Evolutionary conservation across 2,113 vertebrate species (phyloP).

Genomic region (Polypterus bichir): DNA sequence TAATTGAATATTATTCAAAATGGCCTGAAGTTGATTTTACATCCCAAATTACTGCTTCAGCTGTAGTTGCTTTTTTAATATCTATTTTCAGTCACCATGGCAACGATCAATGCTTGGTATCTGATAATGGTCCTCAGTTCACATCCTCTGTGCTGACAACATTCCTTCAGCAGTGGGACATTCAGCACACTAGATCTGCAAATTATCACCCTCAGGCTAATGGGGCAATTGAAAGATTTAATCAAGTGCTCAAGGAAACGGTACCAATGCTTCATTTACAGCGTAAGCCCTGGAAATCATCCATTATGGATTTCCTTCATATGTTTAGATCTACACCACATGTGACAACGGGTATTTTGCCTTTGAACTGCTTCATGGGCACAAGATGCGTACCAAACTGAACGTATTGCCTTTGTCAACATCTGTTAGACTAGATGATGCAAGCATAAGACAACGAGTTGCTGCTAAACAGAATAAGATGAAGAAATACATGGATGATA

Average conservation of each 20-base stretch:
- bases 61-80: conserved; percentile 3
- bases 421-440: neutral
- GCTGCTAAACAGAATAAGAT: too few species aligned
- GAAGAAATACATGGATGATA: too few species aligned
- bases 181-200: conserved; percentile 6
- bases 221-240: neutral
- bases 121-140: conserved; percentile 15
- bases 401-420: neutral
- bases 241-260: neutral
- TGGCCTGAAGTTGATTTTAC: conserved; percentile 14
- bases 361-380: conserved; percentile 8
- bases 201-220: neutral
- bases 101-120: conserved; percentile 3
- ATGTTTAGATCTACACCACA: neutral
- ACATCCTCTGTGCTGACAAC: conserved; percentile 4
- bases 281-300: neutral
- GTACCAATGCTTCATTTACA: neutral
- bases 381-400: conserved; percentile 12
- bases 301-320: neutral
- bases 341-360: neutral
- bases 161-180: conserved; percentile 2
- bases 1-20: conserved; percentile 9
- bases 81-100: conserved; percentile 8
- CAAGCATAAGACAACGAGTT: too few species aligned
- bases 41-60: conserved; percentile 2